These are phyloP conservation scores for Pholis gunnellus DNA, from an alignment of 2,113 vertebrate species.

Conservation along the genomic window DNA sequence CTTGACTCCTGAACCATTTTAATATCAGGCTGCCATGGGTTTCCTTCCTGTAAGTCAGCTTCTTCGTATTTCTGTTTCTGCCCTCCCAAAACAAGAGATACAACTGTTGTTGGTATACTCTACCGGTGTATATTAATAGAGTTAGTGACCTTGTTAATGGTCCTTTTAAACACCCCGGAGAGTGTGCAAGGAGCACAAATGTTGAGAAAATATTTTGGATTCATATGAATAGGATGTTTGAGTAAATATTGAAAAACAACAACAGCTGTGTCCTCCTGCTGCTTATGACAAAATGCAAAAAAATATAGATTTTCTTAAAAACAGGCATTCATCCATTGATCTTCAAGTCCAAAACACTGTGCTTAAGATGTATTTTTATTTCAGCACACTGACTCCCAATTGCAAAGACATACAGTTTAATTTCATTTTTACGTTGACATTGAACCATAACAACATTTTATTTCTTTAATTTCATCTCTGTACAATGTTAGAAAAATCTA, in stretches of 20 bases:
- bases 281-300: background rate
- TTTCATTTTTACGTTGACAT: background rate
- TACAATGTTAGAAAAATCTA: slow-evolving; percentile 31
- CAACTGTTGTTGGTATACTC: slow-evolving; percentile 43
- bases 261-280: background rate
- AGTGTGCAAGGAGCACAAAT: slow-evolving; percentile 6
- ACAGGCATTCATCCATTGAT: background rate
- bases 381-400: background rate
- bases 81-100: slow-evolving; percentile 61
- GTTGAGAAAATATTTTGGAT: slow-evolving; percentile 45
- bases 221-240: slow-evolving; percentile 34
- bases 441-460: background rate
- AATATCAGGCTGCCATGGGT: slow-evolving; percentile 77
- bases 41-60: slow-evolving; percentile 74
- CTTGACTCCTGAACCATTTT: slow-evolving; percentile 84
- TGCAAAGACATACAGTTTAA: background rate
- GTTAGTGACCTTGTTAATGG: slow-evolving; percentile 59
- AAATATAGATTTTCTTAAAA: background rate
- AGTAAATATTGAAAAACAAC: slow-evolving; percentile 11
- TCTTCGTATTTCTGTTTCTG: slow-evolving; percentile 72
- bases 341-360: background rate
- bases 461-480: background rate
- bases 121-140: slow-evolving; percentile 48
- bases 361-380: background rate
- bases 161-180: slow-evolving; percentile 37